Conservation (phyloP, 2,797 vertebrate species). For the Sparus aurata region DNA sequence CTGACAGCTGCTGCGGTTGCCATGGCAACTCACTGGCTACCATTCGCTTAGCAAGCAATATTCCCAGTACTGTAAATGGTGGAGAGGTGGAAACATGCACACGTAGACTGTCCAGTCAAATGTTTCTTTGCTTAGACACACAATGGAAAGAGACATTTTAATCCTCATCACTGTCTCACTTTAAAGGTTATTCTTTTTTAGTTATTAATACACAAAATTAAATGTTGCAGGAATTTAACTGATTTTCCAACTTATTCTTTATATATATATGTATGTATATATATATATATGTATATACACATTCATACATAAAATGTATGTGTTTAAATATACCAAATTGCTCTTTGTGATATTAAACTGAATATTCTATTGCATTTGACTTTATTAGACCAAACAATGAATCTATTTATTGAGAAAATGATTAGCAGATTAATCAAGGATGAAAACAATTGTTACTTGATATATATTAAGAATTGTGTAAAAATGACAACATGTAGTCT, state of each 20-base stretch:
- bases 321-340: neutral
- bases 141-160: neutral
- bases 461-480: neutral
- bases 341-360: neutral
- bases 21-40: slow-evolving; percentile 80
- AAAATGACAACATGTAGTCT: neutral
- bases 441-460: neutral
- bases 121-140: neutral
- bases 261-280: neutral
- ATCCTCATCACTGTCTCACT: neutral
- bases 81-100: slow-evolving; percentile 31
- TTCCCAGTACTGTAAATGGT: slow-evolving; percentile 61
- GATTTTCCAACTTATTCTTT: neutral
- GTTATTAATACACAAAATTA: neutral
- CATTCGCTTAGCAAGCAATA: slow-evolving; percentile 76
- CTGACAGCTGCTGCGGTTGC: slow-evolving; percentile 88
- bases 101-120: slow-evolving; percentile 22
- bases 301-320: neutral
- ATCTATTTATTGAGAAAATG: neutral
- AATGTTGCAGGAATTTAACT: neutral
- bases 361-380: neutral
- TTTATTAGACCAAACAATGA: neutral
- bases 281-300: neutral
- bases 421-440: neutral
- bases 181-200: neutral